Conservation (phyloP, 1,140 invertebrate species). For the Drosophila athabasca region DNA sequence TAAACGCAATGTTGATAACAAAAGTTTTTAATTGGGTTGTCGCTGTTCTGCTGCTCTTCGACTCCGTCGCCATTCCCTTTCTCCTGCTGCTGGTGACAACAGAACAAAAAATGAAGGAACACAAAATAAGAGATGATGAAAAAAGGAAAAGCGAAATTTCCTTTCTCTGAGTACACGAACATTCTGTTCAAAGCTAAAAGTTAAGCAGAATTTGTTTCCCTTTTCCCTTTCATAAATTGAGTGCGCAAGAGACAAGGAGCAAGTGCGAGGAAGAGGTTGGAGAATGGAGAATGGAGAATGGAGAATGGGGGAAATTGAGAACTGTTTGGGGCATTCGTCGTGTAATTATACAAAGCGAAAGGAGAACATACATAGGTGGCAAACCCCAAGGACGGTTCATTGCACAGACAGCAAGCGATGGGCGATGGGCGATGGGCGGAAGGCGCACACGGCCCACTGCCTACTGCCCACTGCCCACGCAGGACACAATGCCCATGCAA, state of each 20-base stretch:
- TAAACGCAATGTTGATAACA: conserved; percentile 63
- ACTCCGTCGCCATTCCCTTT: neutral
- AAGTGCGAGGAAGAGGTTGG: neutral
- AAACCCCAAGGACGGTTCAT: conserved; percentile 20
- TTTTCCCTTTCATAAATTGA: conserved; percentile 50
- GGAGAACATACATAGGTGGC: neutral
- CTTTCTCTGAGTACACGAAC: conserved; percentile 42
- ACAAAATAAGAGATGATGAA: conserved; percentile 11
- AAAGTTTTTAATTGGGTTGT: conserved; percentile 79
- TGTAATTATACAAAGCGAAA: conserved; percentile 44
- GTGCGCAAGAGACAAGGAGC: conserved; percentile 7
- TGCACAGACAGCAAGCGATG: conserved; percentile 19
- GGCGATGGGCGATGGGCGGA: too few relatives aligned
- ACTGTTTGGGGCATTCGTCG: conserved; percentile 14
- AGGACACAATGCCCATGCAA: conserved; percentile 35
- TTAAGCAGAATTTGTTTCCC: conserved; percentile 48
- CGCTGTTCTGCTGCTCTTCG: conserved; percentile 22
- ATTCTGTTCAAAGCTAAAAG: conserved; percentile 57
- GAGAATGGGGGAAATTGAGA: neutral
- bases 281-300: neutral
- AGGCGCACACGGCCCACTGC: too few relatives aligned
- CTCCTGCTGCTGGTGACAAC: conserved; percentile 43
- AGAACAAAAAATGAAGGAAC: conserved; percentile 9
- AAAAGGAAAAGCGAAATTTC: conserved; percentile 44
- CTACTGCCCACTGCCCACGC: conserved; percentile 17